Conservation (phyloP, 1,140 invertebrate species). For the Ladona fulva region DNA sequence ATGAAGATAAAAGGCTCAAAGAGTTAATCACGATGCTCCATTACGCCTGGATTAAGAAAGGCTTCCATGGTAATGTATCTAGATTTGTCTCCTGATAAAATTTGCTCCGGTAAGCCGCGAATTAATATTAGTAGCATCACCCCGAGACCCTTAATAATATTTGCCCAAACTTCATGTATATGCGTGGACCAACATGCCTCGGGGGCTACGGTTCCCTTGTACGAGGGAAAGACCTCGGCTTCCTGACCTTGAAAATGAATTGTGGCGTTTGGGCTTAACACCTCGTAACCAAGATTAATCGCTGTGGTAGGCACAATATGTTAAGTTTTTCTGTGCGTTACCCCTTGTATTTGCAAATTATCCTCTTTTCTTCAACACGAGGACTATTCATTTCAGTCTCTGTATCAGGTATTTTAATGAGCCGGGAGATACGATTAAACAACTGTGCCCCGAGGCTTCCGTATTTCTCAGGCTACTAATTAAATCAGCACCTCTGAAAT, state of each 20-base stretch:
- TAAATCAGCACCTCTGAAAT: too few relatives aligned
- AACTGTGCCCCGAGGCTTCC: too few relatives aligned
- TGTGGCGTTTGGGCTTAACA: neutral
- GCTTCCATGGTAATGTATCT: too few relatives aligned
- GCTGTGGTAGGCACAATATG: neutral
- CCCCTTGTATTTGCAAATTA: neutral
- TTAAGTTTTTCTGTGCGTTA: neutral
- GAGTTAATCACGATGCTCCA: too few relatives aligned
- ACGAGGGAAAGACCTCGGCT: neutral
- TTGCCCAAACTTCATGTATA: neutral
- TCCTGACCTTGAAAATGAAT: constrained; percentile 8
- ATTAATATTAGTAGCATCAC: neutral
- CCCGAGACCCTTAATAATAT: neutral
- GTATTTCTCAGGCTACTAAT: too few relatives aligned
- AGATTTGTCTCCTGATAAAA: too few relatives aligned
- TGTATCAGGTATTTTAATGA: neutral
- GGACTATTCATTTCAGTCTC: neutral
- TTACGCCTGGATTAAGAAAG: too few relatives aligned
- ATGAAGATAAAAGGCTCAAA: too few relatives aligned
- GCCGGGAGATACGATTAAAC: neutral
- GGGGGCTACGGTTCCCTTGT: neutral
- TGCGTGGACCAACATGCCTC: neutral
- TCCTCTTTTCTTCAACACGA: neutral
- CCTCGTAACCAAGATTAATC: neutral
- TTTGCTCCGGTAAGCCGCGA: too few relatives aligned